These are phyloP conservation scores for Neotoma lepida DNA, from an alignment of 2,113 vertebrate species.

Conservation along the genomic window DNA sequence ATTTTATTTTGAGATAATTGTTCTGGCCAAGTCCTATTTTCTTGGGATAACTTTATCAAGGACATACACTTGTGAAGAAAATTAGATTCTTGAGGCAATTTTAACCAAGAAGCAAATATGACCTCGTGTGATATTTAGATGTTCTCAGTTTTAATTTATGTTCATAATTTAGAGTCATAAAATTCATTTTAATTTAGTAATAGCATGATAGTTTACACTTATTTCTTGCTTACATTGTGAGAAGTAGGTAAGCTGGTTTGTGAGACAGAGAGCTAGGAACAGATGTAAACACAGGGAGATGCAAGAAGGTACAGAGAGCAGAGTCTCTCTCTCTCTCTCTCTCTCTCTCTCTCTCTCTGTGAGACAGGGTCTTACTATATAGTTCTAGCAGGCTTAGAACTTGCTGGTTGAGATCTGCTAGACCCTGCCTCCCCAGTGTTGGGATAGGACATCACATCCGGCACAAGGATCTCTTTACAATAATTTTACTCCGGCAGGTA, in stretches of 20 bases:
- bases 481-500: too few relatives aligned
- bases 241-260: neutral
- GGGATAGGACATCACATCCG: neutral
- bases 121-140: constrained; percentile 24
- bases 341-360: too few relatives aligned
- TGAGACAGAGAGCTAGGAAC: neutral
- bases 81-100: constrained; percentile 30
- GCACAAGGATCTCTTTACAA: too few relatives aligned
- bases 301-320: neutral
- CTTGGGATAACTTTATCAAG: constrained; percentile 45
- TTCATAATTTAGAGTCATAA: constrained; percentile 20
- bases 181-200: constrained; percentile 41
- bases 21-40: constrained; percentile 37
- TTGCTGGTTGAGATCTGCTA: neutral
- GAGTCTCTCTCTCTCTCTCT: neutral
- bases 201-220: neutral
- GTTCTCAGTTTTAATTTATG: constrained; percentile 40
- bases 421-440: neutral
- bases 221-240: neutral
- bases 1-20: constrained; percentile 51
- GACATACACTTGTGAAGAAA: constrained; percentile 35
- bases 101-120: constrained; percentile 55
- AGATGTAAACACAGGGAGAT: neutral
- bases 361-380: neutral
- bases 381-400: neutral